phyloP scores from a whole-genome alignment of 2,888 invertebrate genomes.

The Limenitis camilla region DNA sequence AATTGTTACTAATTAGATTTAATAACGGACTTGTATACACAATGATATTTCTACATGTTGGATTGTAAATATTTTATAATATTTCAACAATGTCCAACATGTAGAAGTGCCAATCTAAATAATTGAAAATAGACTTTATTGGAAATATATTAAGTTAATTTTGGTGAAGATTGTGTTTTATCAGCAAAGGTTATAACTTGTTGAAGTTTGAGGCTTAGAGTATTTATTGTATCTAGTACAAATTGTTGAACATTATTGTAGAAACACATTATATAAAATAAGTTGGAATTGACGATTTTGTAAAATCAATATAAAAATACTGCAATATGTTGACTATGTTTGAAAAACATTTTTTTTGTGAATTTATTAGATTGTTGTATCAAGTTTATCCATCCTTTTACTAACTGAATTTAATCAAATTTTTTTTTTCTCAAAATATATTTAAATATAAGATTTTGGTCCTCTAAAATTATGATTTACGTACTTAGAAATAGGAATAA shows the following conservation, averaged over 20 bases:
- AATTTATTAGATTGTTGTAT: too few relatives aligned
- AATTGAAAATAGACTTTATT: conserved; percentile 2
- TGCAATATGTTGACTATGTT: too few relatives aligned
- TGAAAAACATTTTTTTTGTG: too few relatives aligned
- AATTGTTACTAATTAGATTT: too few relatives aligned
- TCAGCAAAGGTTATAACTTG: conserved; percentile 34
- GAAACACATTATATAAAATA: too few relatives aligned
- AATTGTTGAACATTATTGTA: conserved; percentile 28
- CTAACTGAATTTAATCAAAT: too few relatives aligned
- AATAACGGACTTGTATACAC: not conserved
- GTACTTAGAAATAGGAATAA: conserved; percentile 25
- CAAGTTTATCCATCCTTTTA: too few relatives aligned
- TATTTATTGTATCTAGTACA: conserved; percentile 46
- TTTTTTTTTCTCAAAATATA: too few relatives aligned
- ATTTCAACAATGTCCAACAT: not conserved
- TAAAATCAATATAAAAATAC: too few relatives aligned
- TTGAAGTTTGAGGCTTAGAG: conserved; percentile 46
- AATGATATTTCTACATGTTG: not conserved
- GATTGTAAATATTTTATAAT: not conserved
- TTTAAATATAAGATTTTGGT: conserved; percentile 4
- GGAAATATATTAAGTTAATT: conserved; percentile 6
- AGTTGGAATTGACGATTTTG: too few relatives aligned
- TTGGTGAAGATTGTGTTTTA: conserved; percentile 15
- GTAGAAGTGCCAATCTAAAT: not conserved
- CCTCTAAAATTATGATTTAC: conserved; percentile 10